phyloP scores from a whole-genome alignment of 2,888 invertebrate genomes.

The Acanthosepion lycidas region DNA sequence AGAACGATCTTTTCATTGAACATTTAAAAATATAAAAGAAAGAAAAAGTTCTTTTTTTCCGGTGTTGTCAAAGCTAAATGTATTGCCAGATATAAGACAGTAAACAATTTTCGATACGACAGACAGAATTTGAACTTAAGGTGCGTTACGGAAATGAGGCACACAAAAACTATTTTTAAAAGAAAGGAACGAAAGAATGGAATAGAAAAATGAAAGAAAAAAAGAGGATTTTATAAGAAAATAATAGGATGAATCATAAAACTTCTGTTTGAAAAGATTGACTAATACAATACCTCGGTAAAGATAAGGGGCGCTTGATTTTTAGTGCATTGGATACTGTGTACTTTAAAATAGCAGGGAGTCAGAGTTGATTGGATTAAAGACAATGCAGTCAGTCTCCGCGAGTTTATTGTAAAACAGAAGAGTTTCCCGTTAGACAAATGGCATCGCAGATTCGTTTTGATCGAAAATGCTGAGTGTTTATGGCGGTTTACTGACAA shows the following conservation, averaged over 20 bases:
- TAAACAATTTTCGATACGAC: background rate
- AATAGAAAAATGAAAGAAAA: background rate
- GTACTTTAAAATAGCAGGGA: background rate
- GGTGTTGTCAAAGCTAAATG: background rate
- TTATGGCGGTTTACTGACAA: background rate
- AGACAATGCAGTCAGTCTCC: background rate
- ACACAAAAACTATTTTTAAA: conserved; percentile 15
- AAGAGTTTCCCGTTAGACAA: background rate
- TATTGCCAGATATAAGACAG: background rate
- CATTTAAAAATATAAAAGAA: background rate
- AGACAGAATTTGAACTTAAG: conserved; percentile 3
- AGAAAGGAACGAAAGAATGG: background rate
- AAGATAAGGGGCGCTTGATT: background rate
- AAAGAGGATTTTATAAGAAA: background rate
- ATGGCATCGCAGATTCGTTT: background rate
- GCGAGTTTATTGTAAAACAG: background rate
- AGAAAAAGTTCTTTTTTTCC: background rate
- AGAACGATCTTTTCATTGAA: background rate
- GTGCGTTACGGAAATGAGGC: background rate
- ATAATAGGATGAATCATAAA: background rate
- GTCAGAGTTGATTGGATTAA: background rate
- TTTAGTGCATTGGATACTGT: background rate
- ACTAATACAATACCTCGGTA: background rate
- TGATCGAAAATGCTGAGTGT: background rate
- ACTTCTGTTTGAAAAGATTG: background rate